Evolutionary conservation across 2,113 vertebrate genomes (phyloP), one percentile per base, ranked within the genome.

Genomic region (Brachionichthys hirsutus): DNA sequence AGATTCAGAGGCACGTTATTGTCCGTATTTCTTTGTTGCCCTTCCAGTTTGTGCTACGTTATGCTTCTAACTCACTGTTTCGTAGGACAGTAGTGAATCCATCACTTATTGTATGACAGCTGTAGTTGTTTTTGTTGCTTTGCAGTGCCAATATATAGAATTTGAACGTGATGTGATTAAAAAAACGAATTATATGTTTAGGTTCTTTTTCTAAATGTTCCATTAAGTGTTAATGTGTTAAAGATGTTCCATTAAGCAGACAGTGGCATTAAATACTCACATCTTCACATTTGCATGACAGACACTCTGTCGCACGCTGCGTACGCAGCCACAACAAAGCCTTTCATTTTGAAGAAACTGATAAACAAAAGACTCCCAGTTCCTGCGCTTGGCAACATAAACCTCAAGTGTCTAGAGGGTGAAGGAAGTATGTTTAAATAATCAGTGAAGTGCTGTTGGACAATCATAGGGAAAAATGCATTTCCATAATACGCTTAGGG

Each of bases 391-490:
- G 60, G 60, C 42, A 18, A 47, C 74, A 72, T 81, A 70, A 81
- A 80, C 81, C 68, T 46, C 3, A 3, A 54, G 41, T 40, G 61
- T 59, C 65, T 51, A 52, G 44, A 64, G 67, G 73, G 55, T 67
- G 58, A 73, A 77, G 77, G 73, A 85, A 78, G 70, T 72, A 43
- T 77, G 73, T 80, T 83, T 80, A 78, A 81, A 83, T 82, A 71
- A 84, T 67, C 64, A 50, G 69, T 69, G 42, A 74, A 75, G 55
- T 74, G 55, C 54, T 53, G 61, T 16, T 57, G 59, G 51, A 80
- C 69, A 61, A 55, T 76, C 63, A 69, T 36, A 38, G 51, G 50
- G 62, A 78, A 67, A 65, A 55, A 55, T 52, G 50, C 67, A 62
- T 71, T 78, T 76, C 69, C 70, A 76, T 63, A 66, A 77, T 65